phyloP scores from a whole-genome alignment of 2,113 vertebrate species.

The Callopanchax toddi region DNA sequence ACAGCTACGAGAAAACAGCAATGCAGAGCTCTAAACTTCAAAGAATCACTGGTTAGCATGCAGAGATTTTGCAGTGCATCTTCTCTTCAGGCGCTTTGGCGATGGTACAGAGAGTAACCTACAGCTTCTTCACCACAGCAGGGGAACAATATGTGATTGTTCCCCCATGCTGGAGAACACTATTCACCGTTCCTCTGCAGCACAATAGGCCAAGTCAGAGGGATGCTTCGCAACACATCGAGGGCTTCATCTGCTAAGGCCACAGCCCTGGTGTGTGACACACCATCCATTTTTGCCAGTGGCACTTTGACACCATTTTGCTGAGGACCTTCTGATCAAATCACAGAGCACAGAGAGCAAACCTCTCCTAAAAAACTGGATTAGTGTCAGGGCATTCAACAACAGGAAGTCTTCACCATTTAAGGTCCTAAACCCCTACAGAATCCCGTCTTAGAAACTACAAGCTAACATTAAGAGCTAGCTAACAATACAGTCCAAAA shows the following conservation, averaged over 20 bases:
- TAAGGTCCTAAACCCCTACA: slow-evolving; percentile 1
- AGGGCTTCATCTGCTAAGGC: slow-evolving; percentile 59
- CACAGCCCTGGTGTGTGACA: slow-evolving; percentile 64
- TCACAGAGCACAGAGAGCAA: slow-evolving; percentile 5
- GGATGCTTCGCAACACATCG: slow-evolving; percentile 50
- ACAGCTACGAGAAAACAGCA: slow-evolving; percentile 52
- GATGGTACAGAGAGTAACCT: slow-evolving; percentile 80
- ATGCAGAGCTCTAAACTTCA: slow-evolving; percentile 52
- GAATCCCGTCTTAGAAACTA: not conserved
- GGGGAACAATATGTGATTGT: slow-evolving; percentile 79
- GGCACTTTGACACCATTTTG: slow-evolving; percentile 63
- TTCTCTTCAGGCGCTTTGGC: slow-evolving; percentile 66
- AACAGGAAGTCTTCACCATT: slow-evolving; percentile 12
- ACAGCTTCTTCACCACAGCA: slow-evolving; percentile 69
- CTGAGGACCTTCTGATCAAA: slow-evolving; percentile 38
- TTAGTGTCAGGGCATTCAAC: slow-evolving; percentile 18
- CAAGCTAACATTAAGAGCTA: too few species aligned
- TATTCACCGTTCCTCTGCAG: slow-evolving; percentile 68
- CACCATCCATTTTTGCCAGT: slow-evolving; percentile 57
- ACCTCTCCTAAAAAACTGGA: slow-evolving; percentile 21
- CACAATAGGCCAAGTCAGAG: slow-evolving; percentile 77
- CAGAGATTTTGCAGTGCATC: slow-evolving; percentile 50
- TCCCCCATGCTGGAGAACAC: slow-evolving; percentile 73
- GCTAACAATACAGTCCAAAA: too few species aligned
- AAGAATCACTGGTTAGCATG: slow-evolving; percentile 47